Base-by-base conservation (phyloP, 2,888 invertebrate genomes). In the Drosophila macrospina region DNA sequence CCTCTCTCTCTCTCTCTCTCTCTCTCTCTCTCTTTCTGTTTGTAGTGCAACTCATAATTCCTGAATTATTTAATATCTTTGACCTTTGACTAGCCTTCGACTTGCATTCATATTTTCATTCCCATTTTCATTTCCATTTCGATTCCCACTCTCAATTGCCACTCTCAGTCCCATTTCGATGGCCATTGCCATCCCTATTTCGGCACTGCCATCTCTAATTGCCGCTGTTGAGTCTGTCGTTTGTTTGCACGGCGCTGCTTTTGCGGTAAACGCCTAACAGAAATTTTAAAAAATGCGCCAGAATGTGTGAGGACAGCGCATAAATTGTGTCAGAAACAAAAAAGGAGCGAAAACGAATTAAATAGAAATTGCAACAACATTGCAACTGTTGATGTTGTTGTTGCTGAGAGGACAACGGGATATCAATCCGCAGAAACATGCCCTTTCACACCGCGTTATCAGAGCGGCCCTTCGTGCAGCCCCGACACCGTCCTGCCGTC, bases 371-470 rank as follows among this genome's bases (percentile, higher is more conserved):
- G 62, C 62, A 61, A 61, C 54, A 61, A 61, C 42, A 54, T 42
- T 73, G 68, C 78, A 78, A 61, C 62, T 61, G 54, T 32, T 45
- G 30, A 42, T 44, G 48, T 8, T 13, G 47, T 65, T 61, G 50
- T 51, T 42, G 47, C 20, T 63, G 20, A 10, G 32, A 62, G 76
- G 81, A 78, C 90, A 90, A 91, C 90, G 89, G 91, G 91, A 91
- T 79, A 86, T 86, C 90, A 87, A 81, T 91, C 91, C 91, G 80
- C 91, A 91, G 75, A 80, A 91, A 91, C 91, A 91, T 90, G 90
- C 91, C 91, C 91, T 91, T 91, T 88, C 89, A 87, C 89, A 90
- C 91, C 88, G 77, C 81, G 78, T 80, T 82, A 74, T 74, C 75
- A 70, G 78, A 44, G 62, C 63, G 74, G 61, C 71, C 68, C 56